Base-by-base conservation (phyloP, 2,113 vertebrate species). In the Atherinomorus stipes region DNA sequence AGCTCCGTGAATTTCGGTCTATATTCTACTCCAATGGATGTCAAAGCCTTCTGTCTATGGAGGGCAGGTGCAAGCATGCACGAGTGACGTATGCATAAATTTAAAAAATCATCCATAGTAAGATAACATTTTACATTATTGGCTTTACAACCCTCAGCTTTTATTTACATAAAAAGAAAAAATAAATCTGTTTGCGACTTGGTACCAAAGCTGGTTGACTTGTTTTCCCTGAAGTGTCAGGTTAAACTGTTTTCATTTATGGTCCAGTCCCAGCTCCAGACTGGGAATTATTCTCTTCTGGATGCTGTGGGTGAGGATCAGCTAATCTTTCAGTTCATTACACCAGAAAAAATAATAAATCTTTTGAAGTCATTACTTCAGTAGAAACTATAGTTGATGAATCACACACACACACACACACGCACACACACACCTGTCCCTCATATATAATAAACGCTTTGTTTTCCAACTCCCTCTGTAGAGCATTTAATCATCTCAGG, bases 401-500 rank as follows among this genome's bases (percentile, higher is more conserved):
- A 68, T 4, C 28, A 28, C 28, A 28, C 28, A 28, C 28, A 28
- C 28, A 28, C 28, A 4, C 28, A 28, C 28, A 28, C 28, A 28
- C 28, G 5, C 31, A 6, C 31, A 34, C 31, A 58, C 54, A 68
- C 83, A 85, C 64, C 68, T 79, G 60, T 71, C 74, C 63, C 31
- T 45, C 26, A 58, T 49, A 37, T 51, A 68, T 47, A 68, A 66
- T 49, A 57, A 74, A 78, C 64, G 53, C 19, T 51, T 65, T 42
- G 21, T 54, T 71, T 59, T 38, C 58, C 52, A 64, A 61, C n/a
- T 88, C 80, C 57, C 78, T 73, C 70, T 71, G 76, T 65, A 65
- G 62, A 31, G 13, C 60, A 73, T 83, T 84, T 86, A 76, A 86
- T 89, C 85, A 88, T 85, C 75, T 88, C 12, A 7, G 69, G 54